These are phyloP conservation scores for Anhinga anhinga DNA, from an alignment of 2,113 vertebrate genomes.

Conservation along the genomic window DNA sequence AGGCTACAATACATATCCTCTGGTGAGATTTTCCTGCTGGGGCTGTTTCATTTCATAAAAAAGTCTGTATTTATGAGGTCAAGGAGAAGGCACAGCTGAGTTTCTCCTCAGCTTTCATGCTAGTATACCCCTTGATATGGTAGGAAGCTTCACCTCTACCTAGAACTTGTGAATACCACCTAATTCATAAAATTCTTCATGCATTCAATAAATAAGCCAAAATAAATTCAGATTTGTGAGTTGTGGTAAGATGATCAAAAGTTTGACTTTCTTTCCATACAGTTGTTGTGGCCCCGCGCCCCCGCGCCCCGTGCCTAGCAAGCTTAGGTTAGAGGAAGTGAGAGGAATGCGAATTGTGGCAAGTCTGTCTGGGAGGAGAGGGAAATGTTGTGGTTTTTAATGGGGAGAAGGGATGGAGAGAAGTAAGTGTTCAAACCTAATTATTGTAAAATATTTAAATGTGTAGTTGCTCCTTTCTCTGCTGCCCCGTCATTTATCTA, in stretches of 20 bases:
- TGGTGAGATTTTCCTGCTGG: not conserved
- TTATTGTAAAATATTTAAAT: not conserved
- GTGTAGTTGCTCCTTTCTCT: not conserved
- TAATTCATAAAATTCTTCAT: not conserved
- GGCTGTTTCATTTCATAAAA: not conserved
- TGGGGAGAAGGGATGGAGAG: not conserved
- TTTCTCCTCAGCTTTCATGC: not conserved
- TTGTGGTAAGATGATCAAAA: not conserved
- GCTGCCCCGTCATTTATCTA: not conserved
- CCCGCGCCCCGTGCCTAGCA: rapidly evolving
- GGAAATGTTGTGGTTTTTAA: not conserved
- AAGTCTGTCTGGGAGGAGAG: not conserved
- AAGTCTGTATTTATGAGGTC: not conserved
- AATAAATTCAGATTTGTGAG: not conserved
- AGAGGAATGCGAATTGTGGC: not conserved
- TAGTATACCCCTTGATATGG: not conserved
- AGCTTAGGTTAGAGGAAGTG: not conserved
- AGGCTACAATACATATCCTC: not conserved
- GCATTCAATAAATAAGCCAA: not conserved
- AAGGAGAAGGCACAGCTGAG: not conserved
- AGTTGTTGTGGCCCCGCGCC: not conserved
- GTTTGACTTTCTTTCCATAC: not conserved
- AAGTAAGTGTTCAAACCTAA: not conserved
- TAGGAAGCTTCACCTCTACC: not conserved
- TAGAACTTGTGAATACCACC: not conserved